These are phyloP conservation scores for Acromyrmex charruanus DNA, from an alignment of 1,140 invertebrate genomes.

Conservation along the genomic window DNA sequence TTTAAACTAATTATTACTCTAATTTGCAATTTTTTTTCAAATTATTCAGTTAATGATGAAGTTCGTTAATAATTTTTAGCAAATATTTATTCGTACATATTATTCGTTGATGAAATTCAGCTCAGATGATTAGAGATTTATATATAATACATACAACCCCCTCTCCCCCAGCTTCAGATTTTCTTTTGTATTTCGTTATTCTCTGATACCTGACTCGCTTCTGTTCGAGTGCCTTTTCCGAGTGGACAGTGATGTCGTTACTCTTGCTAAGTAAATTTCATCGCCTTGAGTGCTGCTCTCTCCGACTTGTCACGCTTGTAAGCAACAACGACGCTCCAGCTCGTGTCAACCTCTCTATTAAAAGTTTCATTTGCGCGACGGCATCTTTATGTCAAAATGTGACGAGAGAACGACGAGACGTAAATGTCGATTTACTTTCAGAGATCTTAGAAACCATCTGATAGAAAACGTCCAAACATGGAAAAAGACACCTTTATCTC, in stretches of 20 bases:
- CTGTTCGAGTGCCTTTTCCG: conserved; percentile 55
- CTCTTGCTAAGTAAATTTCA: conserved; percentile 76
- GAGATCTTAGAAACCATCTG: background rate
- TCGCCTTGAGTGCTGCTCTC: conserved; percentile 69
- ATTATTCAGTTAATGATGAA: background rate
- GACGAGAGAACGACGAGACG: conserved; percentile 16
- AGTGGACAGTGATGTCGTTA: conserved; percentile 74
- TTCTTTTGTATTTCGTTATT: conserved; percentile 8
- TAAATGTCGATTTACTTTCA: conserved; percentile 59
- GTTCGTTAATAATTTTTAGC: background rate
- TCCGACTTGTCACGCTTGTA: conserved; percentile 66
- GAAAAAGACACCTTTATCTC: background rate
- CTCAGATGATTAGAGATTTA: background rate
- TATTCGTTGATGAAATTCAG: background rate
- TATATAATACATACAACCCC: background rate
- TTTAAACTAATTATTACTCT: conserved; percentile 1
- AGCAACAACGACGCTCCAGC: conserved; percentile 32
- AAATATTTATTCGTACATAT: background rate
- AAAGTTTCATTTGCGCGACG: conserved; percentile 61
- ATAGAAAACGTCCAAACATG: conserved; percentile 8
- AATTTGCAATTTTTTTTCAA: background rate
- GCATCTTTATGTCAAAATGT: conserved; percentile 67
- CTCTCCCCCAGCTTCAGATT: background rate
- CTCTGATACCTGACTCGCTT: background rate
- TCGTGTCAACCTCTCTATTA: conserved; percentile 63